These are phyloP conservation scores for Salvelinus sp. DNA, from an alignment of 2,113 vertebrate species.

Conservation along the genomic window DNA sequence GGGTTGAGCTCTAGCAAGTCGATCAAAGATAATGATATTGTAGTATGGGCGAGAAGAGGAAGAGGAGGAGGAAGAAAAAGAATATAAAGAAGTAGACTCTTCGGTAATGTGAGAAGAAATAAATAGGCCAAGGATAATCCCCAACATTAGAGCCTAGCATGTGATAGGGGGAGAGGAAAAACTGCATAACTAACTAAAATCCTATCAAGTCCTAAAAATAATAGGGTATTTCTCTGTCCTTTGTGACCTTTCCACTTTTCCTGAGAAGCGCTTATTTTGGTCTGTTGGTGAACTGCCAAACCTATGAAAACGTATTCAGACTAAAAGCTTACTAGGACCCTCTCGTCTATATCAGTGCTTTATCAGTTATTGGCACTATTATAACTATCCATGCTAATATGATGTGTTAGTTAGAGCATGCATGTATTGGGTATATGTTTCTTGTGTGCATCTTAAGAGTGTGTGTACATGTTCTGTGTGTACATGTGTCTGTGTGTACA, in stretches of 20 bases:
- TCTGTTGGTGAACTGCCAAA: neutral
- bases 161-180: slow-evolving; percentile 28
- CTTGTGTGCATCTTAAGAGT: neutral
- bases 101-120: slow-evolving; percentile 50
- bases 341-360: neutral
- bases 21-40: slow-evolving; percentile 36
- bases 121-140: slow-evolving; percentile 74
- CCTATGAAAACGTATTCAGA: neutral
- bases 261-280: too few relatives aligned
- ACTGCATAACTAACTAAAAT: slow-evolving; percentile 57
- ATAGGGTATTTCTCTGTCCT: slow-evolving; percentile 9
- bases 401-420: neutral
- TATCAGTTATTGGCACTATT: neutral
- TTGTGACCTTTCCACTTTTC: slow-evolving; percentile 16
- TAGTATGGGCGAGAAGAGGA: slow-evolving; percentile 35
- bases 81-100: slow-evolving; percentile 18
- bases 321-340: neutral
- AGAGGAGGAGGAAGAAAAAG: slow-evolving; percentile 12
- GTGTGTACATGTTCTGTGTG: neutral
- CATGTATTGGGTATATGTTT: neutral
- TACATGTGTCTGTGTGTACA: too few relatives aligned
- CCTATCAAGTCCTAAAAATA: slow-evolving; percentile 31
- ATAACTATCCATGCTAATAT: neutral
- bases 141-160: slow-evolving; percentile 56
- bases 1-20: slow-evolving; percentile 41